Conservation (phyloP, 2,113 vertebrate genomes). For the Cyanoramphus novaezelandiae region DNA sequence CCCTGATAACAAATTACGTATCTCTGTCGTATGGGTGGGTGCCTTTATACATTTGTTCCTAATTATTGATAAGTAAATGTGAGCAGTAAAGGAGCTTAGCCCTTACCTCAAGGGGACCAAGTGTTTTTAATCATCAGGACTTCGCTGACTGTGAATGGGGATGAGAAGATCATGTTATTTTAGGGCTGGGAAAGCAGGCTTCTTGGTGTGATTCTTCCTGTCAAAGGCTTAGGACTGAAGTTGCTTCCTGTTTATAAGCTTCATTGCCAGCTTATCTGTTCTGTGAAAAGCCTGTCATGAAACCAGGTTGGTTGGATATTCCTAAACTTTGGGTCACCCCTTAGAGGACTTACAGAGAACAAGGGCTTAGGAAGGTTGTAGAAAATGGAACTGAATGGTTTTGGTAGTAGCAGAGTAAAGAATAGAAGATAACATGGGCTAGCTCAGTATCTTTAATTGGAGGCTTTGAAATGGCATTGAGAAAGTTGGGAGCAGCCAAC, state of each 20-base stretch:
- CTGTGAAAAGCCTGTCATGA: not conserved
- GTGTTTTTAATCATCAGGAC: not conserved
- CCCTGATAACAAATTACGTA: not conserved
- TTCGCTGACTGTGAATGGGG: not conserved
- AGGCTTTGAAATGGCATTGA: not conserved
- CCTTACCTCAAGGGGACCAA: not conserved
- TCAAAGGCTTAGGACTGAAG: not conserved
- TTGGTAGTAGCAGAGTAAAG: not conserved
- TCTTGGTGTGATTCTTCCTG: not conserved
- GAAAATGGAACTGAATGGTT: not conserved
- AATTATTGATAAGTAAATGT: not conserved
- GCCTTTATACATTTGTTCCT: not conserved
- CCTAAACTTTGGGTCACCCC: not conserved
- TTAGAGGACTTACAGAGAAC: not conserved
- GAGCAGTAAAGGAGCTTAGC: not conserved
- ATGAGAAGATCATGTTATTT: not conserved
- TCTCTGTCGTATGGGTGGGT: not conserved
- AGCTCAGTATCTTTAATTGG: not conserved
- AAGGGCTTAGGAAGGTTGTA: not conserved
- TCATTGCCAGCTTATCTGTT: not conserved
- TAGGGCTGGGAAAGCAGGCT: not conserved
- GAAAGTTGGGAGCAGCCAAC: not conserved
- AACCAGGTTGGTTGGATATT: not conserved
- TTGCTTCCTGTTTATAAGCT: not conserved
- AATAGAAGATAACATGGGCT: not conserved